Base-by-base conservation (phyloP, 2,113 vertebrate genomes). In the Trematomus loennbergii region DNA sequence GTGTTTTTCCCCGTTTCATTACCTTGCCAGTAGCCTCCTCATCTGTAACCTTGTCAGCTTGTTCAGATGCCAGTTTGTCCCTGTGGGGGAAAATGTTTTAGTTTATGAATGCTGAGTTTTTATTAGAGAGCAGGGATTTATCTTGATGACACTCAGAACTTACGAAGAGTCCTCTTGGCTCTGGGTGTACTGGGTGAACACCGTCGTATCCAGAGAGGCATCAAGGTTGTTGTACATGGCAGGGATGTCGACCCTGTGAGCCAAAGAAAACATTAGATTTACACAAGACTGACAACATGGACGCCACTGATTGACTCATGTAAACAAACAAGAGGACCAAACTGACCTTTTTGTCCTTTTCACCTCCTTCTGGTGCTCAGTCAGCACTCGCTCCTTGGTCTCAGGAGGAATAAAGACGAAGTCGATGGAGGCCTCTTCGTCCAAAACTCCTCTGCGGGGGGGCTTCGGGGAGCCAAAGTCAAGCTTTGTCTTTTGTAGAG, bases 361-460 rank as follows among this genome's bases (percentile, higher is more conserved):
- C 72, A 99, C 95, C 93, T 99, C 98, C 82, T 99, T 99, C 71
- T 99, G 98, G 87, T 99, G 98, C 79, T 99, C 98, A 0, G 98
- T 99, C 74, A 99, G 50, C 45, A 99, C 90, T 75, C 97, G 95
- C 72, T 96, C 89, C 84, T 98, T 99, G 15, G 94, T 64, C 92
- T 97, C 96, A 18, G 96, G 96, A 78, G 98, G 97, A 83, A 99
- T 99, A 75, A 98, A 96, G 43, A 99, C 97, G 87, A 99, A 99
- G 82, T 98, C 97, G 18, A 91, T 79, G 20, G 98, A 98, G 12
- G 96, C 95, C 79, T 97, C 97, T 68, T 99, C 98, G 85, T 99
- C 98, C 84, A 98, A 17, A 54, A 93, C 71, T 13, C 94, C 92
- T 65, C 89, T 95, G 13, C 75, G 81, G 17, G 93, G 95, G 46